Evolutionary conservation across 2,113 vertebrate species (phyloP).

Genomic region (Lanius ludovicianus): DNA sequence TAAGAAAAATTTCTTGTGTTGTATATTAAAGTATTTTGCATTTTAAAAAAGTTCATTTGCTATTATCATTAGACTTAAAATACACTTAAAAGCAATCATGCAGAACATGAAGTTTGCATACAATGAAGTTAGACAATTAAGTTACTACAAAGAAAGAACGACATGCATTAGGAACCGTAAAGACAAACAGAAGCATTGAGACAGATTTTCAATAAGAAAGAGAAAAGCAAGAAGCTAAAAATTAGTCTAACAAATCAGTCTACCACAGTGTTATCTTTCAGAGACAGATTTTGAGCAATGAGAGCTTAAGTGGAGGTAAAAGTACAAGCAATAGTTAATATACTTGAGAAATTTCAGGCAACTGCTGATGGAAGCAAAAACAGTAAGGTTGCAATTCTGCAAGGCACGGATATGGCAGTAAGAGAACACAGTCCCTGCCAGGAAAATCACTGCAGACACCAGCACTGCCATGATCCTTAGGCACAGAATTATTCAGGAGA

Average conservation of each 20-base stretch:
- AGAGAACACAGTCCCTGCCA: background rate
- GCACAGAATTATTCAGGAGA: background rate
- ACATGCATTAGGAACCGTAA: background rate
- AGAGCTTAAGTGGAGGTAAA: conserved; percentile 33
- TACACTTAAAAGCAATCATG: background rate
- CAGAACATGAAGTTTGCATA: background rate
- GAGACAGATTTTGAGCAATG: conserved; percentile 13
- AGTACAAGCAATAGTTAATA: background rate
- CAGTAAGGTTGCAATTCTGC: background rate
- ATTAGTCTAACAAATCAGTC: background rate
- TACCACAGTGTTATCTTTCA: background rate
- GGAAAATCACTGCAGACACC: background rate
- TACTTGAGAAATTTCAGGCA: background rate
- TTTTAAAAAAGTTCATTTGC: background rate
- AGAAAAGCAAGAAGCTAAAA: conserved; percentile 29
- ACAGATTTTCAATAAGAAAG: background rate
- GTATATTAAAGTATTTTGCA: background rate
- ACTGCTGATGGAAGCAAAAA: conserved; percentile 39
- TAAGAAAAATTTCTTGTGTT: background rate
- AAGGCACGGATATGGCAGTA: background rate
- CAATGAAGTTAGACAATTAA: background rate
- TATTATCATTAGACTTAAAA: background rate
- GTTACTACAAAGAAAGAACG: background rate
- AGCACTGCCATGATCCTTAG: background rate
- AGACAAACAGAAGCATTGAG: background rate